Evolutionary conservation across 2,797 vertebrate species (phyloP).

Genomic region (Varecia variegata): DNA sequence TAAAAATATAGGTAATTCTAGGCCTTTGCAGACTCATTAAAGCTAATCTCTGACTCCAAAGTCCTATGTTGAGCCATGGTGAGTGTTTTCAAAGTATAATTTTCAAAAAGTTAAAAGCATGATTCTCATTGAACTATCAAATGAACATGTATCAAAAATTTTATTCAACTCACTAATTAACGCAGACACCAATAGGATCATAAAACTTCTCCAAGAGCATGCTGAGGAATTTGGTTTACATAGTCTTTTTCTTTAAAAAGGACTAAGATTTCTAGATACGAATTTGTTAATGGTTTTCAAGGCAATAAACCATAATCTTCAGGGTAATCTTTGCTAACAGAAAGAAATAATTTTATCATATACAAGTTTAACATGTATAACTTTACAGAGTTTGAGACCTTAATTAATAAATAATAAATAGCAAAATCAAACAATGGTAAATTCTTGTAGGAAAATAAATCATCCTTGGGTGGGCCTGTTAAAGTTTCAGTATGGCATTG

Average conservation of each 20-base stretch:
- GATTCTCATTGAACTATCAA: background rate
- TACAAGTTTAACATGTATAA: background rate
- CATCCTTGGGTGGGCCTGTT: background rate
- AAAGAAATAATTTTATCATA: background rate
- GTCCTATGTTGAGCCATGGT: background rate
- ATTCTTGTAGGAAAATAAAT: background rate
- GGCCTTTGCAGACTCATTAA: background rate
- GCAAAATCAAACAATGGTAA: background rate
- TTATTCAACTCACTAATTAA: background rate
- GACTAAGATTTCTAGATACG: background rate
- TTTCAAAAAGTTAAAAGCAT: slow-evolving; percentile 21
- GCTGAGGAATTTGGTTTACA: background rate
- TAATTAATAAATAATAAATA: background rate
- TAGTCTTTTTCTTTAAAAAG: background rate
- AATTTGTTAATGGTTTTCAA: background rate
- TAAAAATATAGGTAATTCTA: background rate
- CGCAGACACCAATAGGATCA: background rate
- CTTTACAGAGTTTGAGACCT: background rate
- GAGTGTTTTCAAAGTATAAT: background rate
- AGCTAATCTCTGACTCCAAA: background rate
- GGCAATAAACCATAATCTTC: background rate
- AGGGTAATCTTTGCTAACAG: background rate
- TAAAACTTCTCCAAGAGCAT: background rate
- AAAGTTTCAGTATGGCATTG: background rate
- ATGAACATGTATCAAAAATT: background rate